Evolutionary conservation across 1,140 invertebrate species (phyloP).

Genomic region (Planococcus citri): DNA sequence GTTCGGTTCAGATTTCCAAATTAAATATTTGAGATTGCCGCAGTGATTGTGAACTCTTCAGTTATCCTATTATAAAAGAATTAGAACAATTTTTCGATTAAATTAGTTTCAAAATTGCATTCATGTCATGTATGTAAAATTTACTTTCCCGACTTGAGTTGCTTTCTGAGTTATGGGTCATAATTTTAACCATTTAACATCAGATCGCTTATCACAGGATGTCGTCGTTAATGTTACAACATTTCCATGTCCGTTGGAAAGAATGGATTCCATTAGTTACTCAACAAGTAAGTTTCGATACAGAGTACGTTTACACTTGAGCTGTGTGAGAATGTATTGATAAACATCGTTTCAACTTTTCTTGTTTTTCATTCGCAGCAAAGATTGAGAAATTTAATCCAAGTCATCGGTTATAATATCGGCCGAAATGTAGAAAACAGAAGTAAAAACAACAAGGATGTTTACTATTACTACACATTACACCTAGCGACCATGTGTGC

Average conservation of each 20-base stretch:
- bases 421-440: slow-evolving; percentile 29
- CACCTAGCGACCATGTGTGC: slow-evolving; percentile 65
- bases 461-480: slow-evolving; percentile 59
- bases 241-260: slow-evolving; percentile 28
- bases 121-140: no score
- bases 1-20: no score
- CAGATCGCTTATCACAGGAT: neutral
- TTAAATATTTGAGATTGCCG: no score
- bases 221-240: neutral
- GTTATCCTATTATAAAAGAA: no score
- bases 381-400: slow-evolving; percentile 56
- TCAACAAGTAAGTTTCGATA: slow-evolving; percentile 29
- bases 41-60: no score
- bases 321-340: neutral
- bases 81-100: no score
- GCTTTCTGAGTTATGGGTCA: neutral
- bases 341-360: slow-evolving; percentile 23
- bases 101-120: no score
- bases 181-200: neutral
- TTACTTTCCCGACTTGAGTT: no score
- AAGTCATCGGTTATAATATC: slow-evolving; percentile 49
- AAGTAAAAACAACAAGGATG: slow-evolving; percentile 31
- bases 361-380: slow-evolving; percentile 37
- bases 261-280: slow-evolving; percentile 31
- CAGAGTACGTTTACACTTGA: neutral